Percentiles rank a stretch among this genome's conserved stretches.
Evolutionary conservation across 2,113 vertebrate genomes (phyloP).

Genomic region (Melanocharis versteri): DNA sequence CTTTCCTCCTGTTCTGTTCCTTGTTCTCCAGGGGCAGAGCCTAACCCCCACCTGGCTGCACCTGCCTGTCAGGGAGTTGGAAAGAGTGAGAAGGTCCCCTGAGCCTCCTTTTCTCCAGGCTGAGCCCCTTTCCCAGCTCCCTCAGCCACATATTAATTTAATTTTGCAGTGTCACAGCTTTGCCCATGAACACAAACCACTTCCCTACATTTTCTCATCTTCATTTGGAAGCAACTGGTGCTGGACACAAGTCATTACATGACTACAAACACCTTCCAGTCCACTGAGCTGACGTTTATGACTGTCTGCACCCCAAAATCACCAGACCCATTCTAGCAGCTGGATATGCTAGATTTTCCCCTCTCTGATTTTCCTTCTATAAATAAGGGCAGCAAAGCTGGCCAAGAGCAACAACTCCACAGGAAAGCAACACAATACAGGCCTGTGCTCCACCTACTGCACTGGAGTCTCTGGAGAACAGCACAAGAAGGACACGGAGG

Average conservation of each 20-base stretch:
- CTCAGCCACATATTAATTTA: not conserved
- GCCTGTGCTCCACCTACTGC: constrained; percentile 70
- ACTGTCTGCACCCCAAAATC: not conserved
- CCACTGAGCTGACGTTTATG: not conserved
- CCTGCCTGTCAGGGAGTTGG: not conserved
- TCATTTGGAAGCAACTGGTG: not conserved
- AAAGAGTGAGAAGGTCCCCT: not conserved
- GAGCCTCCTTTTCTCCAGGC: not conserved
- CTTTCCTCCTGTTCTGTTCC: not conserved
- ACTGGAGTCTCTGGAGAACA: constrained; percentile 48
- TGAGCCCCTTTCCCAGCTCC: not conserved
- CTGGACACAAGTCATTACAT: not conserved
- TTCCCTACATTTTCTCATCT: not conserved
- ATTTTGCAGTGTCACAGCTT: not conserved
- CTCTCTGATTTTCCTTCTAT: not conserved
- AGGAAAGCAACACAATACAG: constrained; percentile 75
- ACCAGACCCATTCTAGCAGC: not conserved
- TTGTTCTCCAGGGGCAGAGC: not conserved
- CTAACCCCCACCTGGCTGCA: not conserved
- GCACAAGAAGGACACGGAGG: not conserved
- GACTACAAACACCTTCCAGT: not conserved
- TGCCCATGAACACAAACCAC: not conserved
- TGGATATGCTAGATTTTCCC: not conserved
- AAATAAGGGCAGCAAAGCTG: constrained; percentile 15
- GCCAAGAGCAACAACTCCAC: constrained; percentile 65